Evolutionary conservation across 2,888 invertebrate species (phyloP), one percentile per base, ranked within the genome.

Genomic region (Nomada lathburiana): DNA sequence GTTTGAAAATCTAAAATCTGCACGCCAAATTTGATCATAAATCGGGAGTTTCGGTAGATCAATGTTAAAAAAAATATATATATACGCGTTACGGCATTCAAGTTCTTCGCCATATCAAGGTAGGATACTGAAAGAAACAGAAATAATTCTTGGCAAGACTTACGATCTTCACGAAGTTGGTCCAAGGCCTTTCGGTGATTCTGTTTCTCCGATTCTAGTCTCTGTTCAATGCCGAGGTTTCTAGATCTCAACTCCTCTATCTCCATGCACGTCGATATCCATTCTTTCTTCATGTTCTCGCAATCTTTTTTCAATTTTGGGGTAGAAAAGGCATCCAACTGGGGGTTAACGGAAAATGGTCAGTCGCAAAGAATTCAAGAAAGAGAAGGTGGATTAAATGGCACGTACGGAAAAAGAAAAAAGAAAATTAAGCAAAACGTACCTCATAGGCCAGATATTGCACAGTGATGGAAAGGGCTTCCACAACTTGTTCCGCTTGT

Each of bases 391-490:
- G 26, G 13, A 47, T 20, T 20, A 10, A n/a, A 3, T 23, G 36
- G 7, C 0, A 0, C 36, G 36, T 36, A 7, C 5, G 36, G 7
- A 59, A 16, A 42, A 18, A 36, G 9, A 23, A 52, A 52, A 29
- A 26, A 7, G 16, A n/a, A 9, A 11, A 53, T 5, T 0, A 42
- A 23, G 23, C 2, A 55, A 16, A 47, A 29, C 82, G 92, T 90
- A 95, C 95, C 93, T 95, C 94, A 83, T 94, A 92, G 63, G 97
- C 97, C 92, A 98, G 95, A 94, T 98, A 97, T 94, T 98, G 97
- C 88, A 98, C 96, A 85, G 98, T 95, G 86, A 97, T 96, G 82
- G 97, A 97, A 90, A 98, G 95, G 59, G 98, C 98, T 94, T 98
- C 97, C 72, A 97, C 96, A 76, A 97, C 96, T 89, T 96, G 96